Conservation (phyloP, 2,797 vertebrate genomes). For the Coendou prehensilis region DNA sequence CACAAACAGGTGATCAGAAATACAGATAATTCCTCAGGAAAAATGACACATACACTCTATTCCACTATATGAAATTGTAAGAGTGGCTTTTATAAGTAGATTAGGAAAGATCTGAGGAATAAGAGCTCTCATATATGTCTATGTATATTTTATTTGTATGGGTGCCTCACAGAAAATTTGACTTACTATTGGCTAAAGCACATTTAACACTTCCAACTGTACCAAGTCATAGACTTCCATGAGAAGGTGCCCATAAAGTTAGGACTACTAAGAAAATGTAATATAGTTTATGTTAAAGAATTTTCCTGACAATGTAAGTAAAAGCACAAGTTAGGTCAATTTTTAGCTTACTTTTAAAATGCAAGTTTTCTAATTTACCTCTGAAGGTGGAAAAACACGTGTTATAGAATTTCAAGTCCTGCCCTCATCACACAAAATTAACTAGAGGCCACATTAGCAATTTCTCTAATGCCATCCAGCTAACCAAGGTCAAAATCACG, state of each 20-base stretch:
- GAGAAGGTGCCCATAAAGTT: not conserved
- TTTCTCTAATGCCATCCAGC: not conserved
- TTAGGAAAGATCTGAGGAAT: not conserved
- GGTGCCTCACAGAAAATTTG: not conserved
- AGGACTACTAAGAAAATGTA: not conserved
- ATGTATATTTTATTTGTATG: conserved; percentile 21
- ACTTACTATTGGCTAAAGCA: not conserved
- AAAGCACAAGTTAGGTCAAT: not conserved
- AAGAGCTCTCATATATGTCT: not conserved
- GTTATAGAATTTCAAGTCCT: not conserved
- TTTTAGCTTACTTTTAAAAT: conserved; percentile 57
- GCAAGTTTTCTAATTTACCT: not conserved
- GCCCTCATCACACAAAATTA: not conserved
- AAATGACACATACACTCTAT: not conserved
- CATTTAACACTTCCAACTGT: conserved; percentile 8
- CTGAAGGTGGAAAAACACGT: not conserved
- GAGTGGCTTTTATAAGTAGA: not conserved
- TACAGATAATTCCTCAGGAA: conserved; percentile 20
- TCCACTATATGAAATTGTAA: not conserved
- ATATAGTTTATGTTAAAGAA: not conserved
- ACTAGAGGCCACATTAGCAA: not conserved
- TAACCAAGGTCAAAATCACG: not conserved
- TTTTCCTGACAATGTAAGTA: not conserved
- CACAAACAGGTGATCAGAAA: not conserved
- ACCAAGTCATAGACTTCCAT: not conserved